phyloP scores from a whole-genome alignment of 2,113 vertebrate genomes.

The Alligator sinensis region DNA sequence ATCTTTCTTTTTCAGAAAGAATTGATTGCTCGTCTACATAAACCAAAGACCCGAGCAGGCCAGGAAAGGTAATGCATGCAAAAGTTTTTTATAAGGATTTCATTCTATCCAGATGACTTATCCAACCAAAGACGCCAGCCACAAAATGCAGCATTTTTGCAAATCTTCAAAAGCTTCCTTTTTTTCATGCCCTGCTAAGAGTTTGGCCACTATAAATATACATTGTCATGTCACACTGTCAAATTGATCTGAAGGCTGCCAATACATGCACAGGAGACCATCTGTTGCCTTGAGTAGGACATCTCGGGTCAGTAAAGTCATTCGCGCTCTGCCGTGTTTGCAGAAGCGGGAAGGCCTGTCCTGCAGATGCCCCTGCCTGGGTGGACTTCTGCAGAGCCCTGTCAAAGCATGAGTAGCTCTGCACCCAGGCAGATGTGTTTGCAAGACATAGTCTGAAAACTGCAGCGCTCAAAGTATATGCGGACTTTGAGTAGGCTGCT shows the following conservation, averaged over 20 bases:
- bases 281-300: no score
- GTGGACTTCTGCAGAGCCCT: neutral
- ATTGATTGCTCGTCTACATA: slow-evolving; percentile 68
- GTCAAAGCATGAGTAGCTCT: neutral
- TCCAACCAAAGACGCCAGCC: no score
- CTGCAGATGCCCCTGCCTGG: neutral
- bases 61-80: neutral
- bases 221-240: no score
- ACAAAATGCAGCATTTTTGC: neutral
- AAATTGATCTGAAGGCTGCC: neutral
- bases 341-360: neutral
- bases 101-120: neutral
- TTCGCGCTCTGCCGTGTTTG: no score
- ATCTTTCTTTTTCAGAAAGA: slow-evolving; percentile 77
- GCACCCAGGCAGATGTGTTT: neutral
- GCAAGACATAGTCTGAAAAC: neutral
- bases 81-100: neutral
- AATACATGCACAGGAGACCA: no score
- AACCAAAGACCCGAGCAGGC: slow-evolving; percentile 31
- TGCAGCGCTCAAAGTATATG: neutral
- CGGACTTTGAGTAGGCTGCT: neutral
- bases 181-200: neutral
- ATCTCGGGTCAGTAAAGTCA: no score
- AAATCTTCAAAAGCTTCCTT: neutral
- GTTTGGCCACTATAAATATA: neutral